A percentile compares a stretch with the other conserved stretches of the same genome.
Conservation (phyloP, 2,113 vertebrate genomes). For the Myiagra hebetior region DNA sequence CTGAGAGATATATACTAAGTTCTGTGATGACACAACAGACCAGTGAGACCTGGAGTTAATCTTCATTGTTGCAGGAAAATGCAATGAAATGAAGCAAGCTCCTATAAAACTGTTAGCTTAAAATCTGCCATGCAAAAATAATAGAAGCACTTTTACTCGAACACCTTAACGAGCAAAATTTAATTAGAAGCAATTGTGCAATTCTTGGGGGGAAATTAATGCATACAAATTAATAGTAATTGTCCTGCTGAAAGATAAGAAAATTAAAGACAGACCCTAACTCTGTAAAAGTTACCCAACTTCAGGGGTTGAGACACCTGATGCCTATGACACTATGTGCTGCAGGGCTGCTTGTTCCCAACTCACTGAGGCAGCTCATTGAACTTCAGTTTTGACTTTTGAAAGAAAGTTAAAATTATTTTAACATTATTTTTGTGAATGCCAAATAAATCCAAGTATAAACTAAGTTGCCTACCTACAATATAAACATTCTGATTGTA, state of each 20-base stretch:
- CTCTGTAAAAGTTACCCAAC: neutral
- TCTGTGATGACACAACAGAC: conserved; percentile 17
- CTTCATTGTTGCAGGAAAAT: conserved; percentile 11
- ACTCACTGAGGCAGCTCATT: neutral
- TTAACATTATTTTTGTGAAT: neutral
- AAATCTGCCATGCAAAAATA: conserved; percentile 50
- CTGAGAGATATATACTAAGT: neutral
- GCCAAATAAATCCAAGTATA: neutral
- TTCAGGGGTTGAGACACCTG: neutral
- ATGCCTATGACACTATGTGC: neutral
- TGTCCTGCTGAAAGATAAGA: conserved; percentile 24
- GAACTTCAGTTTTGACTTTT: neutral
- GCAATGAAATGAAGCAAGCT: conserved; percentile 9
- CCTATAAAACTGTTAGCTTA: conserved; percentile 37
- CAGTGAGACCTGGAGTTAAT: conserved; percentile 42
- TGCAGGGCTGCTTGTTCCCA: neutral
- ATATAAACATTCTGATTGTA: neutral
- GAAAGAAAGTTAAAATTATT: neutral
- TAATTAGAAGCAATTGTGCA: conserved; percentile 52
- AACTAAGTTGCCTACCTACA: neutral
- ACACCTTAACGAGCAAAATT: neutral
- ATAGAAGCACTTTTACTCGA: conserved; percentile 28
- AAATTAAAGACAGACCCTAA: neutral
- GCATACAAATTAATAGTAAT: conserved; percentile 5
- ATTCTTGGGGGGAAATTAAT: conserved; percentile 9